Evolutionary conservation across 2,113 vertebrate genomes (phyloP).

Genomic region (Polyodon spathula): DNA sequence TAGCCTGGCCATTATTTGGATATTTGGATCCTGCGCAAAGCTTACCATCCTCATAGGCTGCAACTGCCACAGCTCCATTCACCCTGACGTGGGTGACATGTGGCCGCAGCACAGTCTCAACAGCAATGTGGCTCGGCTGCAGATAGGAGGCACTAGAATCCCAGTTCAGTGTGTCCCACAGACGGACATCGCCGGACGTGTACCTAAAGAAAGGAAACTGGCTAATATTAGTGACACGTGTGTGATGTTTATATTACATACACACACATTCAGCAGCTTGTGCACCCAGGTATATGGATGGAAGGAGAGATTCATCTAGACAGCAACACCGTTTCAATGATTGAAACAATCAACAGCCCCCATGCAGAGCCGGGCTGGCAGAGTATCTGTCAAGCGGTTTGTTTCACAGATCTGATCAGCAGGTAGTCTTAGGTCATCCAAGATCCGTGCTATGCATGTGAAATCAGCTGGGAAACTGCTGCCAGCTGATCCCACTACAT

Average conservation of each 20-base stretch:
- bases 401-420: too few relatives aligned
- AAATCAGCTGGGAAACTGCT: too few relatives aligned
- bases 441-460: too few relatives aligned
- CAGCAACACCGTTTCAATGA: too few relatives aligned
- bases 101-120: constrained; percentile 55
- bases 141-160: constrained; percentile 72
- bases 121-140: constrained; percentile 45
- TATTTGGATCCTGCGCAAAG: background rate
- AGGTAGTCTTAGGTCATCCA: too few relatives aligned
- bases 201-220: constrained; percentile 56
- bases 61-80: constrained; percentile 73
- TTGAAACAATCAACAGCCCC: too few relatives aligned
- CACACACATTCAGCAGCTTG: background rate
- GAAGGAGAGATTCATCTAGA: too few relatives aligned
- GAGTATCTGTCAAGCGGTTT: too few relatives aligned
- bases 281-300: background rate
- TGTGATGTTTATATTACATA: background rate
- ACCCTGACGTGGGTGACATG: constrained; percentile 75
- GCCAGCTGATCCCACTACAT: too few relatives aligned
- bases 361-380: too few relatives aligned
- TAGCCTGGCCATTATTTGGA: too few relatives aligned
- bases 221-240: background rate
- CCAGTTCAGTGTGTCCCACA: constrained; percentile 91
- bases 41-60: constrained; percentile 84
- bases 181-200: constrained; percentile 81